phyloP scores from a whole-genome alignment of 2,888 invertebrate genomes.

The Mylabris sibirica region DNA sequence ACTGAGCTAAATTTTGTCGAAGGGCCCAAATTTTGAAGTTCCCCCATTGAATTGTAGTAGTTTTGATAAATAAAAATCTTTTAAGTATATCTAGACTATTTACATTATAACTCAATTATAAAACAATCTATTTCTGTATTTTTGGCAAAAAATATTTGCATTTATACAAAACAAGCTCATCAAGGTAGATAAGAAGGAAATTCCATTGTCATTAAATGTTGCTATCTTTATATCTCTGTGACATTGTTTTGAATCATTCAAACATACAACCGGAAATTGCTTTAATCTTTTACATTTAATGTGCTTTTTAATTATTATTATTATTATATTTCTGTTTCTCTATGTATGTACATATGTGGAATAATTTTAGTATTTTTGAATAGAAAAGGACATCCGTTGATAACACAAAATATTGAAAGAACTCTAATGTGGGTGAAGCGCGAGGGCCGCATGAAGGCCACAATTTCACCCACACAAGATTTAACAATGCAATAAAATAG shows the following conservation, averaged over 20 bases:
- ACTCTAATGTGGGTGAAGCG: constrained; percentile 25
- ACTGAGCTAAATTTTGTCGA: too few species aligned
- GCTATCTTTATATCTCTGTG: not conserved
- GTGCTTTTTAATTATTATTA: not conserved
- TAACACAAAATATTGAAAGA: constrained; percentile 9
- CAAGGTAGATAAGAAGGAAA: not conserved
- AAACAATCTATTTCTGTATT: not conserved
- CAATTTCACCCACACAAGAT: constrained; percentile 39
- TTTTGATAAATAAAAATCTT: too few species aligned
- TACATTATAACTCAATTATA: too few species aligned
- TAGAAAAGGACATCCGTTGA: not conserved
- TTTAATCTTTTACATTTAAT: not conserved
- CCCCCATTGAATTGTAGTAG: too few species aligned
- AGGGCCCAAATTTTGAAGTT: too few species aligned
- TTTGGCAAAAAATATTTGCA: not conserved
- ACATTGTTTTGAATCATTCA: not conserved
- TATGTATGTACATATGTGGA: too few species aligned
- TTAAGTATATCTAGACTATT: too few species aligned
- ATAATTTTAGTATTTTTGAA: not conserved
- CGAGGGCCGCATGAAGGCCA: constrained; percentile 41
- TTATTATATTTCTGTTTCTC: not conserved
- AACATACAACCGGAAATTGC: not conserved
- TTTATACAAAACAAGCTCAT: not conserved
- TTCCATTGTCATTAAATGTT: not conserved
- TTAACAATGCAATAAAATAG: not conserved